Evolutionary conservation across 1,140 invertebrate genomes (phyloP).

Genomic region (Saccostrea echinata): DNA sequence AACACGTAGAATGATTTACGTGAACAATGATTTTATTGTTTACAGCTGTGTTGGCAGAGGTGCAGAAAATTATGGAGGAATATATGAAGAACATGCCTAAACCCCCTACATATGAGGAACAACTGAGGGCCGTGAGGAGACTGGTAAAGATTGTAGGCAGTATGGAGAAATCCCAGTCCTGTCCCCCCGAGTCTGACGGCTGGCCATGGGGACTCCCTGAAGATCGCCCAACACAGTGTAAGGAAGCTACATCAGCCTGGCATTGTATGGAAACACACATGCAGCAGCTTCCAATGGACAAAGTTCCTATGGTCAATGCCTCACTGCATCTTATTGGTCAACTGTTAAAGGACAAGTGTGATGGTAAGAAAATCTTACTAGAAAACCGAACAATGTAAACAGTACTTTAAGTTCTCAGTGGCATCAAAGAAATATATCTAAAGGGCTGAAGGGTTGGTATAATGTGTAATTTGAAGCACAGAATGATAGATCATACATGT

Average conservation of each 20-base stretch:
- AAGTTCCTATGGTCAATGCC: constrained; percentile 14
- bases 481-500: too few relatives aligned
- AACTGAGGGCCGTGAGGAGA: not conserved
- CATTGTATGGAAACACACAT: constrained; percentile 36
- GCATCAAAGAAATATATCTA: too few relatives aligned
- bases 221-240: constrained; percentile 18
- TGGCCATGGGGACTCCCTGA: constrained; percentile 13
- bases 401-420: too few relatives aligned
- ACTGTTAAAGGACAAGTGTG: constrained; percentile 12
- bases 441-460: too few relatives aligned
- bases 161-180: constrained; percentile 16
- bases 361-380: not conserved
- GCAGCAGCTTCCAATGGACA: constrained; percentile 22
- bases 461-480: too few relatives aligned
- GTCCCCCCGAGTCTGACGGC: not conserved
- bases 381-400: not conserved
- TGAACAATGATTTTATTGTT: not conserved
- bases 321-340: constrained; percentile 32
- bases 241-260: not conserved
- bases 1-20: not conserved
- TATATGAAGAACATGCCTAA: constrained; percentile 25
- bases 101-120: not conserved
- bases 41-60: constrained; percentile 12
- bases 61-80: not conserved
- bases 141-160: not conserved